These are phyloP conservation scores for Sericinus montela DNA, from an alignment of 2,888 invertebrate genomes.

Conservation along the genomic window DNA sequence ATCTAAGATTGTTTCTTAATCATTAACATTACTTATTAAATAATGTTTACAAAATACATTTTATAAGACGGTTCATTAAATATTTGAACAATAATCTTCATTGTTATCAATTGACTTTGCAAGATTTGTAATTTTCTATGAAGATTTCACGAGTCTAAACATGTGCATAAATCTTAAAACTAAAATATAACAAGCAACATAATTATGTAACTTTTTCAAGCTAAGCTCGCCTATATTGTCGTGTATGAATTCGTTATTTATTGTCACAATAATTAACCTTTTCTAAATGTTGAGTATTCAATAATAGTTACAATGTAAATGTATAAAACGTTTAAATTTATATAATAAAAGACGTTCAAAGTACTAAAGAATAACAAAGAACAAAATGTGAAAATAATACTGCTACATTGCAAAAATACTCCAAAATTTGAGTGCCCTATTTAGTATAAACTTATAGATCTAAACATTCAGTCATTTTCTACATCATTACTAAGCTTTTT, in stretches of 20 bases:
- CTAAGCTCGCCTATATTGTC: constrained; percentile 72
- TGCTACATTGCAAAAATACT: constrained; percentile 43
- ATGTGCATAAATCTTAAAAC: constrained; percentile 14
- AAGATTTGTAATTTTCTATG: background rate
- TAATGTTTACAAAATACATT: background rate
- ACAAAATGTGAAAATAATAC: constrained; percentile 40
- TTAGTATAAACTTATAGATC: constrained; percentile 42
- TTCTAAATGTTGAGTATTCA: constrained; percentile 34
- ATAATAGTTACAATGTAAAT: constrained; percentile 29
- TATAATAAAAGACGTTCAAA: constrained; percentile 28
- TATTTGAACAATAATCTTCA: background rate
- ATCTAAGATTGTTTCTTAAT: too few relatives aligned
- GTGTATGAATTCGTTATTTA: constrained; percentile 62
- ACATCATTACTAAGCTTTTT: constrained; percentile 53
- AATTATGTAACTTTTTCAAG: constrained; percentile 28
- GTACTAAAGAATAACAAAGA: constrained; percentile 22
- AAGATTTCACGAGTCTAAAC: constrained; percentile 2
- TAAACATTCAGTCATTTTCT: constrained; percentile 69
- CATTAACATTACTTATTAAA: background rate
- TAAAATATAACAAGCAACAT: constrained; percentile 21
- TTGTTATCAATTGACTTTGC: constrained; percentile 11
- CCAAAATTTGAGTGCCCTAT: constrained; percentile 37
- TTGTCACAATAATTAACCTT: constrained; percentile 60
- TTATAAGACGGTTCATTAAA: background rate
- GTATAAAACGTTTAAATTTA: constrained; percentile 20